Conservation (phyloP, 2,113 vertebrate genomes). For the Oncorhynchus tshawytscha region DNA sequence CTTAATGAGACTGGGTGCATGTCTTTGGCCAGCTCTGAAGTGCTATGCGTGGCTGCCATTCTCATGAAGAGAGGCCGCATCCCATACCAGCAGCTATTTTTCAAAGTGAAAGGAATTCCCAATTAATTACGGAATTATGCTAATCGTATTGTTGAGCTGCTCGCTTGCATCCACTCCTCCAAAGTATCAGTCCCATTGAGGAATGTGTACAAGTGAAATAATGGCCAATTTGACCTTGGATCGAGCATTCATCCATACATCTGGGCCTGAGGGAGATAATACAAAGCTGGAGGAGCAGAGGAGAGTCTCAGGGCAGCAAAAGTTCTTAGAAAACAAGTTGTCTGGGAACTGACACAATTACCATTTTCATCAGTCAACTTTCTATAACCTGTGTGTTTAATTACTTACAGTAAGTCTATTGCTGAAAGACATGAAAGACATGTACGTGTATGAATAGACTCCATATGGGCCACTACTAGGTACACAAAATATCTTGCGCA, state of each 20-base stretch:
- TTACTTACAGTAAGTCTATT: background rate
- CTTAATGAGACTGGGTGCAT: constrained; percentile 70
- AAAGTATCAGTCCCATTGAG: constrained; percentile 57
- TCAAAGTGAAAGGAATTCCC: constrained; percentile 59
- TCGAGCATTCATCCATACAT: constrained; percentile 1
- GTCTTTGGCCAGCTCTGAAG: constrained; percentile 59
- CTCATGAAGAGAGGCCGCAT: constrained; percentile 49
- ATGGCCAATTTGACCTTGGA: constrained; percentile 22
- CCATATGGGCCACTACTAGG: background rate
- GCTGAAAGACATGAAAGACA: background rate
- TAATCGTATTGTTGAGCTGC: constrained; percentile 54
- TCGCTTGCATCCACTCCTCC: constrained; percentile 46
- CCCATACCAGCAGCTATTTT: constrained; percentile 61
- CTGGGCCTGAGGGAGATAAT: constrained; percentile 2
- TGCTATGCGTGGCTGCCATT: constrained; percentile 43
- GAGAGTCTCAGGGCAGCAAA: constrained; percentile 1
- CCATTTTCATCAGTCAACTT: constrained; percentile 1
- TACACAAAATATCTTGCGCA: background rate
- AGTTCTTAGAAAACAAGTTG: background rate
- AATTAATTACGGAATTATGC: constrained; percentile 77
- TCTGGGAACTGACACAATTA: constrained; percentile 3
- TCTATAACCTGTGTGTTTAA: background rate
- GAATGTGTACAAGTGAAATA: constrained; percentile 44
- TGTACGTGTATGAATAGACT: too few species aligned
- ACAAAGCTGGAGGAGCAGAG: background rate